phyloP scores from a whole-genome alignment of 2,888 invertebrate genomes.

The Ecdyonurus torrentis region DNA sequence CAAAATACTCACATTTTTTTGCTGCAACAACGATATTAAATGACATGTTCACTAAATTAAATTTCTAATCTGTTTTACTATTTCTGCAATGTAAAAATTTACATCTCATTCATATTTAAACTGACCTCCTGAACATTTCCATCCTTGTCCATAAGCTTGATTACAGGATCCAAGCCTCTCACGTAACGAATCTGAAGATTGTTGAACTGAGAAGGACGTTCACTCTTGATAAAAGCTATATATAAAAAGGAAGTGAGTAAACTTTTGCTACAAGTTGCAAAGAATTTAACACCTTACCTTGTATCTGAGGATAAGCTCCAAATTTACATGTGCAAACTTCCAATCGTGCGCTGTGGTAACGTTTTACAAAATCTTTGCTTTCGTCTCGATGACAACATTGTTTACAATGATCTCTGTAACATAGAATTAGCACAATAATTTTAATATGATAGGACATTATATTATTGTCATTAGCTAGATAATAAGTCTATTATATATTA shows the following conservation, averaged over 20 bases:
- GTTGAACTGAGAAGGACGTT: constrained; percentile 73
- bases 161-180: constrained; percentile 84
- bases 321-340: constrained; percentile 98
- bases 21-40: no score
- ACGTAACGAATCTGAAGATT: constrained; percentile 86
- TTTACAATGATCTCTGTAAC: constrained; percentile 44
- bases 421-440: constrained; percentile 4
- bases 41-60: no score
- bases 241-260: constrained; percentile 13
- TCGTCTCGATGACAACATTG: constrained; percentile 69
- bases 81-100: no score
- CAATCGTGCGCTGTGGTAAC: constrained; percentile 78
- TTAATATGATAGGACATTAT: neutral
- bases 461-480: no score
- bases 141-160: constrained; percentile 72
- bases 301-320: constrained; percentile 93
- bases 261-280: no score
- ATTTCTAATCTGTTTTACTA: no score
- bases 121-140: constrained; percentile 56
- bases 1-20: no score
- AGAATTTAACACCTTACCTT: constrained; percentile 32
- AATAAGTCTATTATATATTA: no score
- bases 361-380: constrained; percentile 41
- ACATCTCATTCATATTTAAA: no score
- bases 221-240: constrained; percentile 87